Evolutionary conservation across 2,888 invertebrate species (phyloP).

Genomic region (Marronus borbonicus): DNA sequence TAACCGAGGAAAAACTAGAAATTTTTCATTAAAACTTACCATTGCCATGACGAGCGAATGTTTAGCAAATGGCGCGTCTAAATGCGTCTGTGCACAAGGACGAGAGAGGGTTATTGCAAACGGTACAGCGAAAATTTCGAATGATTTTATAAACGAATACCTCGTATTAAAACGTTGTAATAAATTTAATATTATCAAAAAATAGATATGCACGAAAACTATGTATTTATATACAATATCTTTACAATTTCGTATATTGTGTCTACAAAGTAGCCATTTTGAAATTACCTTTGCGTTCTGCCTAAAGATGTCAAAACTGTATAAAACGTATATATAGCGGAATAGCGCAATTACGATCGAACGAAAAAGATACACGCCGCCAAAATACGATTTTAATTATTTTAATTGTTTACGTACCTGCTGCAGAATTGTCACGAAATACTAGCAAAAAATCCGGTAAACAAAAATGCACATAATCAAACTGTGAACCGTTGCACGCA

Average conservation of each 20-base stretch:
- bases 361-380: constrained; percentile 23
- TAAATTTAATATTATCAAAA: constrained; percentile 49
- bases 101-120: constrained; percentile 64
- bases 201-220: constrained; percentile 48
- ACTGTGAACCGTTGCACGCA: constrained; percentile 42
- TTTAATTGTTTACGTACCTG: constrained; percentile 50
- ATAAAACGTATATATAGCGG: constrained; percentile 25
- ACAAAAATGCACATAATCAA: constrained; percentile 52
- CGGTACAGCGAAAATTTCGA: constrained; percentile 54
- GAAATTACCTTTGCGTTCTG: constrained; percentile 50
- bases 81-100: constrained; percentile 67
- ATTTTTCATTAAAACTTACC: constrained; percentile 66
- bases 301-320: constrained; percentile 50
- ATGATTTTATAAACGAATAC: constrained; percentile 26
- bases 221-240: constrained; percentile 45
- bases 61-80: constrained; percentile 71
- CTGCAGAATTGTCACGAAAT: constrained; percentile 46
- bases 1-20: constrained; percentile 36
- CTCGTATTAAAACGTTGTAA: constrained; percentile 38
- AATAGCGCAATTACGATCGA: constrained; percentile 40
- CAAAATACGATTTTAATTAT: constrained; percentile 41
- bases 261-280: constrained; percentile 52
- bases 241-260: constrained; percentile 44
- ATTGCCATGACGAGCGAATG: constrained; percentile 69
- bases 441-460: constrained; percentile 51